A percentile compares a stretch with the other conserved stretches of the same genome.
Conservation (phyloP, 2,113 vertebrate species). For the Orcinus orca region DNA sequence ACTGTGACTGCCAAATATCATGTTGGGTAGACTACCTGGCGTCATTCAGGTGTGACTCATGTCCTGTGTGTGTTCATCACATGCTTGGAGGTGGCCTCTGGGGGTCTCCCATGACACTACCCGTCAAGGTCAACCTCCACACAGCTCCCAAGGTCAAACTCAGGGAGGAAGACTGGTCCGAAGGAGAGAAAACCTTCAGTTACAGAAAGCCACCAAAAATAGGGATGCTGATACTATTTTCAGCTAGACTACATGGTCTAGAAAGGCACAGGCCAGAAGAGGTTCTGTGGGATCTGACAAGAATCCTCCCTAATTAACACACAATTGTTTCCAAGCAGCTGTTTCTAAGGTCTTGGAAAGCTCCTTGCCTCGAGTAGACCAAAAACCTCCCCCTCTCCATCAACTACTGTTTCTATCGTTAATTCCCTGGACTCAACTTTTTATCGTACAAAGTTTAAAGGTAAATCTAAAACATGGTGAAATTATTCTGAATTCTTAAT, state of each 20-base stretch:
- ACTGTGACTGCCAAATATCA: background rate
- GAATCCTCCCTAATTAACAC: conserved; percentile 53
- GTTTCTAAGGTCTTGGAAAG: conserved; percentile 1
- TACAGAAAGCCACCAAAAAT: background rate
- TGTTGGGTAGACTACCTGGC: background rate
- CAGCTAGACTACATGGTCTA: rapidly evolving
- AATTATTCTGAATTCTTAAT: background rate
- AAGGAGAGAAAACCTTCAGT: background rate
- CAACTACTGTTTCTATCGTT: background rate
- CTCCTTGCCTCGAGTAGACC: conserved; percentile 17
- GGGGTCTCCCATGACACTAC: background rate
- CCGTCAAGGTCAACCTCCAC: background rate
- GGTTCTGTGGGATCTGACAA: conserved; percentile 37
- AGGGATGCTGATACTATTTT: background rate
- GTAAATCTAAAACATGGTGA: background rate
- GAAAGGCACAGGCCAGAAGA: background rate
- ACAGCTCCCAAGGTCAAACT: background rate
- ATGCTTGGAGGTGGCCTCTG: background rate
- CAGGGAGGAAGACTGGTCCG: background rate
- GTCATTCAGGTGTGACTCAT: background rate
- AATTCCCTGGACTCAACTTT: background rate
- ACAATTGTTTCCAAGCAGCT: conserved; percentile 46
- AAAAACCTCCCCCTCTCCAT: background rate
- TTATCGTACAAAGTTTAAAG: background rate
- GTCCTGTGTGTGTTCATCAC: background rate